Percentiles rank a stretch among this genome's conserved stretches.
These are phyloP conservation scores for Rugalucina vietnamica DNA, from an alignment of 2,888 invertebrate species.

Conservation along the genomic window DNA sequence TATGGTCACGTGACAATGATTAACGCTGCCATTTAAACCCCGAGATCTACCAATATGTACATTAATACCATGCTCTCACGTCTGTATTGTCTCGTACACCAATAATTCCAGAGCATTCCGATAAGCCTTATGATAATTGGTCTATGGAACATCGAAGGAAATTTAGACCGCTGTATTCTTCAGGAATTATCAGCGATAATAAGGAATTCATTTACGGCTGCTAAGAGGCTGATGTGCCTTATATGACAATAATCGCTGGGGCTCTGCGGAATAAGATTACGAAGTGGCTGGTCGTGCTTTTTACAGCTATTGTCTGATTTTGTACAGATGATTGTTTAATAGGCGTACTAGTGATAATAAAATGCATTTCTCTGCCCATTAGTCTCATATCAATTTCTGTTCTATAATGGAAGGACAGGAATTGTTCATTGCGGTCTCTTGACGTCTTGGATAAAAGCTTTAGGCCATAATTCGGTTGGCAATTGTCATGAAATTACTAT, in stretches of 20 bases:
- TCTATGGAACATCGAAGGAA: neutral
- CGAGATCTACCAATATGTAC: neutral
- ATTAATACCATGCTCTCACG: neutral
- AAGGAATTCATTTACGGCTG: neutral
- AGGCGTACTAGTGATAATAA: constrained; percentile 19
- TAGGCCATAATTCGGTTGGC: neutral
- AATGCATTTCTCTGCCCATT: constrained; percentile 58
- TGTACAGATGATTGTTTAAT: constrained; percentile 9
- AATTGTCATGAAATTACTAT: neutral
- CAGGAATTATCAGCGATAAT: constrained; percentile 3
- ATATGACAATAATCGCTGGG: neutral
- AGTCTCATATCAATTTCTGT: constrained; percentile 64
- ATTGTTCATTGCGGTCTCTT: constrained; percentile 48
- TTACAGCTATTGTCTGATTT: constrained; percentile 7
- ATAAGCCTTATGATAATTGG: constrained; percentile 8
- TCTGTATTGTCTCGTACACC: constrained; percentile 7
- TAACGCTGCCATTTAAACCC: neutral
- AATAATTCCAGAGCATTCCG: neutral
- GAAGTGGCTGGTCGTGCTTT: constrained; percentile 11
- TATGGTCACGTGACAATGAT: constrained; percentile 3
- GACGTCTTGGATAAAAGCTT: constrained; percentile 17
- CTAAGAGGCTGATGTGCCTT: constrained; percentile 3
- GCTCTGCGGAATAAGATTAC: neutral
- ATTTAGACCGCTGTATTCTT: constrained; percentile 1
- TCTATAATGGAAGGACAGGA: constrained; percentile 58